These are phyloP conservation scores for Macroramphosus scolopax DNA, from an alignment of 2,797 vertebrate genomes.

Conservation along the genomic window DNA sequence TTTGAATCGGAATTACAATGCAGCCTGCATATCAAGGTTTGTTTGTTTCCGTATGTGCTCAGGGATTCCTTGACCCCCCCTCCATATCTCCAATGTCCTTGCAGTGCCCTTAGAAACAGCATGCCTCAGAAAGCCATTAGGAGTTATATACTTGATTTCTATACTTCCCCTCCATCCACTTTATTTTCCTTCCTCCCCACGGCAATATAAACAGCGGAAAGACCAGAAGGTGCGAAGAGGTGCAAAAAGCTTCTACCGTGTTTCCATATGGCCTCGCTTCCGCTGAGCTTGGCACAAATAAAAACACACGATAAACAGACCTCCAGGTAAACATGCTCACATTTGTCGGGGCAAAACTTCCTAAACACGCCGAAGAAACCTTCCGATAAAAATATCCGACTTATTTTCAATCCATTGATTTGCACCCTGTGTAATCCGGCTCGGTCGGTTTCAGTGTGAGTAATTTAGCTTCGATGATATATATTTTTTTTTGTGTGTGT, in stretches of 20 bases:
- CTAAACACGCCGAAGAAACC: not conserved
- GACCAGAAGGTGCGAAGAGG: conserved; percentile 66
- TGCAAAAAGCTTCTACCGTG: conserved; percentile 66
- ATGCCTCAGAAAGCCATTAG: conserved; percentile 55
- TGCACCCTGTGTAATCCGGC: conserved; percentile 13
- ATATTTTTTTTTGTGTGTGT: conserved; percentile 24
- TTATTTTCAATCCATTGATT: conserved; percentile 7
- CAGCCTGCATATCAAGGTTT: conserved; percentile 28
- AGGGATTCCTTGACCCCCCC: conserved; percentile 11
- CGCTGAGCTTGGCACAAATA: conserved; percentile 6
- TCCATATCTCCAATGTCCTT: conserved; percentile 56
- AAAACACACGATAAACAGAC: conserved; percentile 7
- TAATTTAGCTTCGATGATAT: conserved; percentile 24
- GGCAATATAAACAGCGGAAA: conserved; percentile 44
- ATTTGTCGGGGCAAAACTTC: not conserved
- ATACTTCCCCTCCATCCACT: conserved; percentile 24
- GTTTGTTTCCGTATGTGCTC: conserved; percentile 28
- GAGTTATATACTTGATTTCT: conserved; percentile 46
- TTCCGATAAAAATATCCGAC: too few species aligned
- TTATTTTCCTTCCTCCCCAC: conserved; percentile 35
- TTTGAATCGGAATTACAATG: too few species aligned
- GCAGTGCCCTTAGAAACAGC: conserved; percentile 58
- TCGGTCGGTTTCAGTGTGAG: conserved; percentile 4
- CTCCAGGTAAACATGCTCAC: conserved; percentile 12
- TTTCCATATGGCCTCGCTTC: conserved; percentile 54